Base-by-base conservation (phyloP, 2,888 invertebrate genomes). In the Idaea aversata region DNA sequence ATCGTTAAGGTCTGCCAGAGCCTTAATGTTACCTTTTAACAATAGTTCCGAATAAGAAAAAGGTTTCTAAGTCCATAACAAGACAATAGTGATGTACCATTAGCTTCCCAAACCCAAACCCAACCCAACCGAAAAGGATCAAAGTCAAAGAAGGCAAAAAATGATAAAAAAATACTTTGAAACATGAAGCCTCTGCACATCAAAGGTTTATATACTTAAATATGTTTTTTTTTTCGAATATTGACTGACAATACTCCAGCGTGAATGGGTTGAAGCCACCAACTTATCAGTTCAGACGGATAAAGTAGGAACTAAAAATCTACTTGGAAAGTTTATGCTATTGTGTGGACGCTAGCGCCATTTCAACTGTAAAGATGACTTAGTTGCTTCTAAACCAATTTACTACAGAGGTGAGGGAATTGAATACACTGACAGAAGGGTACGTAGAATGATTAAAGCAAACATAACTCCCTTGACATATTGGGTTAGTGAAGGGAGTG, bases 401-500 rank as follows among this genome's bases (percentile, higher is more conserved):
- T 74, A 70, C 70, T 63, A 62, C 65, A 68, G 70, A 69, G 61
- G 65, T 67, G 69, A 70, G 69, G 63, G 75, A 75, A 75, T 74
- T 77, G 77, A 79, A 82, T 79, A 81, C 70, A 77, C 75, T 47
- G 79, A 81, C 73, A 75, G 79, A 75, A 73, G 75, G 70, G 72
- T 68, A 65, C 64, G 72, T 74, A 70, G 75, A 79, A 80, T 80
- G 74, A 79, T 80, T 80, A 77, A 81, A 80, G 78, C 79, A 80
- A 83, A 81, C 78, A 80, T 70, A 71, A 80, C 70, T 72, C 72
- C 74, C 74, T 77, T 76, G 70, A 75, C 70, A 72, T 70, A 70
- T 70, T 34, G 59, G n/a, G 59, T 15, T 66, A 62, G 65, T 60
- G 72, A 71, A 70, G 74, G 74, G 72, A 61, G 59, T 57, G 16